A percentile compares a stretch with the other conserved stretches of the same genome.
Conservation (phyloP, 2,888 invertebrate species). For the Drepanosiphum platanoidis region DNA sequence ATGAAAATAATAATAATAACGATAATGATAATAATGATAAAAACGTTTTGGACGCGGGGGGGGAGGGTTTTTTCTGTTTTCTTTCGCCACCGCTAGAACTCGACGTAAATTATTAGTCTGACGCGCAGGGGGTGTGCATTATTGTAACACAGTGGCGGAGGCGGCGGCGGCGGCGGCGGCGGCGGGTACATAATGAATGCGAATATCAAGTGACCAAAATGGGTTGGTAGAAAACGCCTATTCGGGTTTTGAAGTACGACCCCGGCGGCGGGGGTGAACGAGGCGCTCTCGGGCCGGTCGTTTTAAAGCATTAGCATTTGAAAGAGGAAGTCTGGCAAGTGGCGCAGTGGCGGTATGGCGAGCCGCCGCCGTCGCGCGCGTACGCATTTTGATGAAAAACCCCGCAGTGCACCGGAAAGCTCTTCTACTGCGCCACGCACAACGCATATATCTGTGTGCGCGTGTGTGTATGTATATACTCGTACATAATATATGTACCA, state of each 20-base stretch:
- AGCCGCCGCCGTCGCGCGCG: neutral
- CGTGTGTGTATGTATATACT: neutral
- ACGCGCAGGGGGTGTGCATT: neutral
- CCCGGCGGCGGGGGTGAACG: neutral
- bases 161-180: too few species aligned
- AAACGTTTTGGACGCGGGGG: neutral
- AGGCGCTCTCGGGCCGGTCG: neutral
- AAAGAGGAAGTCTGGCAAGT: conserved; percentile 56
- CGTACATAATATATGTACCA: neutral
- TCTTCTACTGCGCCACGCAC: conserved; percentile 5
- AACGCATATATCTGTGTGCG: neutral
- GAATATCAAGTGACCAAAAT: conserved; percentile 57
- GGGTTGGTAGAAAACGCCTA: conserved; percentile 57
- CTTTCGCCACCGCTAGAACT: neutral
- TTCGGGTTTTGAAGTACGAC: conserved; percentile 45
- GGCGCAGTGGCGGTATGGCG: neutral
- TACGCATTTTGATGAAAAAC: conserved; percentile 49
- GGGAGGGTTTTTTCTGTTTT: neutral
- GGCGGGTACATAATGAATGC: conserved; percentile 26
- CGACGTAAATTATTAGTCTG: conserved; percentile 20
- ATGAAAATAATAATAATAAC: too few species aligned
- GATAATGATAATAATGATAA: neutral
- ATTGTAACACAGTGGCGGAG: neutral
- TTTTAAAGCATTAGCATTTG: conserved; percentile 56
- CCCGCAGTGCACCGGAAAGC: conserved; percentile 45